A percentile compares a stretch with the other conserved stretches of the same genome.
Conservation (phyloP, 2,113 vertebrate genomes). For the Felis chaus region DNA sequence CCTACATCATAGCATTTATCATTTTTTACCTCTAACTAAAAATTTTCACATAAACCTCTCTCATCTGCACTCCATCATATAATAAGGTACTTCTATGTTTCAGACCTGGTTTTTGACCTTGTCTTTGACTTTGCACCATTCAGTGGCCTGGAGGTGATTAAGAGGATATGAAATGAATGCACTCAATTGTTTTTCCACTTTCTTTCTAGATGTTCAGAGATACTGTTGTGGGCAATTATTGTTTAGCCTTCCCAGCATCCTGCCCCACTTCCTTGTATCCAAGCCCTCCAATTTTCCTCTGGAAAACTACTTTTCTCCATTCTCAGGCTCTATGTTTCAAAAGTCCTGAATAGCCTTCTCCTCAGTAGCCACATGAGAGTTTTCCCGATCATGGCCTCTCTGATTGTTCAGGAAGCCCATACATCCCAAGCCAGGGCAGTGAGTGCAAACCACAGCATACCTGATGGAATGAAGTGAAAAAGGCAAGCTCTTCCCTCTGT, state of each 20-base stretch:
- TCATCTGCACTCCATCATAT: neutral
- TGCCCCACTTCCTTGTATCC: neutral
- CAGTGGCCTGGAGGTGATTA: neutral
- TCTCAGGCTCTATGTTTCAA: neutral
- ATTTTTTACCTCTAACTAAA: neutral
- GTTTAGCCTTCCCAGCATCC: neutral
- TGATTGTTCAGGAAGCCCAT: neutral
- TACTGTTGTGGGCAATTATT: neutral
- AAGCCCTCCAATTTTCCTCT: neutral
- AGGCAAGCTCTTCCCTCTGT: neutral
- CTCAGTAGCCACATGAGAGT: neutral
- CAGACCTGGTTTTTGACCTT: neutral
- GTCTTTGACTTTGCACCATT: neutral
- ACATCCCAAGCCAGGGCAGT: neutral
- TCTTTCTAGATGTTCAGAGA: neutral
- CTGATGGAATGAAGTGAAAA: fast-evolving
- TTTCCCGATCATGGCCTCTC: neutral
- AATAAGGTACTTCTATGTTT: neutral
- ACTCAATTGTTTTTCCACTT: neutral
- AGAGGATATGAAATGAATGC: neutral
- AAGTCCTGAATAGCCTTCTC: neutral
- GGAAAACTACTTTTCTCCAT: neutral
- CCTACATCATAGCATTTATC: neutral
- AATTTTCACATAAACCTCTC: neutral
- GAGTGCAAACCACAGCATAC: fast-evolving